Conservation (phyloP, 2,797 vertebrate genomes). For the Pipistrellus pipistrellus region DNA sequence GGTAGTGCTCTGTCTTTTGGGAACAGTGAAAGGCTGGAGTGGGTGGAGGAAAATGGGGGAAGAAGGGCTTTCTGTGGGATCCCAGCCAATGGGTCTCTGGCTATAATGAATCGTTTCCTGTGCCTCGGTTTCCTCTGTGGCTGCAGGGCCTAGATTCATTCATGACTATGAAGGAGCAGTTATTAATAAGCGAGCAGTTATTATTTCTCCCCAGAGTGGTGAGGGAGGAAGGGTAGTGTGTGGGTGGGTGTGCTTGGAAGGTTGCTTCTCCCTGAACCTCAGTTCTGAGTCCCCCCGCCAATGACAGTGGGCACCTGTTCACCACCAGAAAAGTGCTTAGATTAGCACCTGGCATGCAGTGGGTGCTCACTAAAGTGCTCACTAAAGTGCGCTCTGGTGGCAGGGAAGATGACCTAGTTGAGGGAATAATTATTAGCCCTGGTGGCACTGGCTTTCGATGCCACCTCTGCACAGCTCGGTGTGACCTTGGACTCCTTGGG, state of each 20-base stretch:
- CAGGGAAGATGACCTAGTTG: background rate
- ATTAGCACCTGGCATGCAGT: background rate
- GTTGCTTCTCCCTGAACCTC: background rate
- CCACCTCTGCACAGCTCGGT: background rate
- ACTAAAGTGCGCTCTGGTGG: background rate
- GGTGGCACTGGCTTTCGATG: background rate
- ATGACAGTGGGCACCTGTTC: background rate
- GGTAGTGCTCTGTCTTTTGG: background rate
- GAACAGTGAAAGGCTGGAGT: background rate
- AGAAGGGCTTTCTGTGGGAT: background rate
- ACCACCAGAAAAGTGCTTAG: background rate
- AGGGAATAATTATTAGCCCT: background rate
- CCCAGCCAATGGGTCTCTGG: background rate
- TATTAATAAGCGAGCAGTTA: background rate
- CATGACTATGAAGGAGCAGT: background rate
- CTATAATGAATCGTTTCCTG: background rate
- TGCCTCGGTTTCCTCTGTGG: conserved; percentile 20
- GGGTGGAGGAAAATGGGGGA: background rate
- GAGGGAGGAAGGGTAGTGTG: background rate
- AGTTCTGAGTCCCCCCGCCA: background rate
- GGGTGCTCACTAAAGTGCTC: background rate
- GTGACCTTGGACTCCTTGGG: background rate
- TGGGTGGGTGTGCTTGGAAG: too few relatives aligned
- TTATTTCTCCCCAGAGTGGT: background rate
- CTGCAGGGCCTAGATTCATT: background rate